phyloP scores from a whole-genome alignment of 2,113 vertebrate species.

The Phycodurus eques region DNA sequence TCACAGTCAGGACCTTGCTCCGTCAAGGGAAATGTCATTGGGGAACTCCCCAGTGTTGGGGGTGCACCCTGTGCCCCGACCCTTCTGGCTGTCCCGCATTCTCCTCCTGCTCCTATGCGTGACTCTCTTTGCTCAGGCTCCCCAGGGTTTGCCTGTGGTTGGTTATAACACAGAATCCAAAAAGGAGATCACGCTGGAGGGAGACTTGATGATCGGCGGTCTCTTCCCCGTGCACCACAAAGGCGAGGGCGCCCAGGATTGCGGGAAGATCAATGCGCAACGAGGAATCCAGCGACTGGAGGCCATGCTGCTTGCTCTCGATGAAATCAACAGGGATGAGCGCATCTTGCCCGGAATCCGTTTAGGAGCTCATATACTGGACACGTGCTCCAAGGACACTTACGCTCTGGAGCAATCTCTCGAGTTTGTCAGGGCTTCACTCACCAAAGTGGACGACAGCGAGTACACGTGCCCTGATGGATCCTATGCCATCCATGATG shows the following conservation, averaged over 20 bases:
- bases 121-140: constrained; percentile 48
- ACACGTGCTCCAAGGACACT: constrained; percentile 98
- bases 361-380: constrained; percentile 91
- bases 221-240: constrained; percentile 97
- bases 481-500: constrained; percentile 90
- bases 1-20: constrained; percentile 35
- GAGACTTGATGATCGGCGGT: constrained; percentile 93
- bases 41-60: constrained; percentile 54
- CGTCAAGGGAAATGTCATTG: constrained; percentile 63
- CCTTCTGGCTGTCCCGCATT: constrained; percentile 50
- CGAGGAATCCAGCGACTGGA: constrained; percentile 96
- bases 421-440: constrained; percentile 93
- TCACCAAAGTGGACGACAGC: constrained; percentile 89
- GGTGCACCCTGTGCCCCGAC: constrained; percentile 57
- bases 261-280: constrained; percentile 93
- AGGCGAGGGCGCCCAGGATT: constrained; percentile 84
- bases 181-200: constrained; percentile 89
- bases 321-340: constrained; percentile 89
- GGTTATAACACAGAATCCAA: constrained; percentile 74
- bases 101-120: constrained; percentile 53
- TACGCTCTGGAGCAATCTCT: constrained; percentile 95
- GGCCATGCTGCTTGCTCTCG: constrained; percentile 95
- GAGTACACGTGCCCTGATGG: constrained; percentile 96
- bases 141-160: constrained; percentile 61
- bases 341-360: constrained; percentile 85